Conservation (phyloP, 2,113 vertebrate species). For the Oryzias javanicus region DNA sequence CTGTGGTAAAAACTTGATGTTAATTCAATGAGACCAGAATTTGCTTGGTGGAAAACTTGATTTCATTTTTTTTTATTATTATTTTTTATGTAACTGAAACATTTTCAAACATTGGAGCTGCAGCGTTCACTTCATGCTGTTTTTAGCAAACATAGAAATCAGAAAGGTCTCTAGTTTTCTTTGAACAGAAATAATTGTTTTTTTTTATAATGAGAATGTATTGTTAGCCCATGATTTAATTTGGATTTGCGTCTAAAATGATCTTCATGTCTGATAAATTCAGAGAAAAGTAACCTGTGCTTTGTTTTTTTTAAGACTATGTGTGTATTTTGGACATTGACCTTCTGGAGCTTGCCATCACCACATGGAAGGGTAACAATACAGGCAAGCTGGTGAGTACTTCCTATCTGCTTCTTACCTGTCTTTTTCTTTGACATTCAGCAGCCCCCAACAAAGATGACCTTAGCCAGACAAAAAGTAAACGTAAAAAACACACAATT, state of each 20-base stretch:
- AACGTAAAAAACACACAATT: conserved; percentile 37
- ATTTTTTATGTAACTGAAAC: no score
- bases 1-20: no score
- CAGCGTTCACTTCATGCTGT: no score
- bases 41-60: no score
- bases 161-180: background rate
- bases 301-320: conserved; percentile 77
- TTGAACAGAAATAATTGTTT: background rate
- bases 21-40: no score
- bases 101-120: no score
- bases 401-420: conserved; percentile 5
- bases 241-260: background rate
- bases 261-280: background rate
- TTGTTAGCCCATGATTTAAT: background rate
- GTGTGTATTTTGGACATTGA: conserved; percentile 90
- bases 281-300: background rate
- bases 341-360: conserved; percentile 88
- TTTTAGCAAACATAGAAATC: no score
- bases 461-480: conserved; percentile 2
- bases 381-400: conserved; percentile 81
- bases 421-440: conserved; percentile 5
- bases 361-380: conserved; percentile 87
- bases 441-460: background rate
- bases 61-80: no score
- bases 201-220: background rate